Base-by-base conservation (phyloP, 2,797 vertebrate genomes). In the Tragopan temminckii region DNA sequence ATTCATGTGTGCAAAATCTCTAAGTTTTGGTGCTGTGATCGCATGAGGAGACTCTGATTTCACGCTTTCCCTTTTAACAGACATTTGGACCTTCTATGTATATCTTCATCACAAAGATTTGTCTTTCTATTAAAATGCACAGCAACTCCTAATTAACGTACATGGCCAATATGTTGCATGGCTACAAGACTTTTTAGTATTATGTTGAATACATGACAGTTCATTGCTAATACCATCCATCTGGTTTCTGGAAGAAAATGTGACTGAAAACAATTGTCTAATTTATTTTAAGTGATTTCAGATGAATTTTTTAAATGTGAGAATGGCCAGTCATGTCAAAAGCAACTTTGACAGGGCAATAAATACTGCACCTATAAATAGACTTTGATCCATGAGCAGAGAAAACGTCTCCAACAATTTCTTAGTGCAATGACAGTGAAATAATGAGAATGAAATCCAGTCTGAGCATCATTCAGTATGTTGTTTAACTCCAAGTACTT, bases 401-500 rank as follows among this genome's bases (percentile, higher is more conserved):
- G 63, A 77, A 92, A 94, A 92, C 2, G 6, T 81, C 93, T 89
- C 87, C 77, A 91, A 75, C 67, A 87, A 92, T 88, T 93, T 90
- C 93, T 93, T 92, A 83, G 52, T 38, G 75, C 61, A 75, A 25
- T 69, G 83, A 94, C 82, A 89, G 72, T 68, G 70, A 95, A 92
- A 95, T 90, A 84, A 94, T 42, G 81, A 90, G 84, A 94, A 93
- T 59, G 13, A 95, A 96, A 96, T 90, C 89, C 89, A 91, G 89
- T 59, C 57, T 86, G 90, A 97, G 91, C 77, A 90, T 75, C 70
- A 93, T 88, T 93, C 94, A 95, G 93, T 87, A 81, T 93, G 88
- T 77, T 90, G 88, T 92, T 95, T 94, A 90, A 96, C 92, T 96
- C 80, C 78, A 93, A 96, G 93, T 91, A 80, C 93, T 95, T 95